These are phyloP conservation scores for Suncus etruscus DNA, from an alignment of 2,113 vertebrate species.

Conservation along the genomic window DNA sequence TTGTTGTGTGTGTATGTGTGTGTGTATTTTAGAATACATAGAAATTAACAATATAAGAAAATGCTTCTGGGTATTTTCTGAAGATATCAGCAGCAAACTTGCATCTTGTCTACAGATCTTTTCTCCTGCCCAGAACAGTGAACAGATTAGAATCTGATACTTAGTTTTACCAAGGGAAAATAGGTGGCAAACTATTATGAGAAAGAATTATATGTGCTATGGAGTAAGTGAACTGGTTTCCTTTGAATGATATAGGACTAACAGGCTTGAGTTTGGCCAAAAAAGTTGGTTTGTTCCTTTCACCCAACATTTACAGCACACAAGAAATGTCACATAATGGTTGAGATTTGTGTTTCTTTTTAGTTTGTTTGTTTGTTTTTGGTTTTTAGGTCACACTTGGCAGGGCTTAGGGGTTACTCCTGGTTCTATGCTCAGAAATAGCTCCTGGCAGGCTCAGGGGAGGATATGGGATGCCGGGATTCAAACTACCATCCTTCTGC, in stretches of 20 bases:
- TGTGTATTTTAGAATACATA: background rate
- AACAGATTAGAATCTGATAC: background rate
- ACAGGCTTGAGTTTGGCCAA: background rate
- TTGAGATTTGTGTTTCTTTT: no score
- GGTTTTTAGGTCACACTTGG: no score
- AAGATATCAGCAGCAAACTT: background rate
- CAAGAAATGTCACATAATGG: background rate
- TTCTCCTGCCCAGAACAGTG: background rate
- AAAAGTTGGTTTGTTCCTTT: background rate
- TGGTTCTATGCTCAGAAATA: no score
- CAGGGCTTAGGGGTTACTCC: no score
- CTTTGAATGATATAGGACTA: background rate
- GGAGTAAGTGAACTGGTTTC: background rate
- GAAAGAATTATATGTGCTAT: background rate
- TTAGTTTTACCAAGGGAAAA: background rate
- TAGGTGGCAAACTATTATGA: background rate
- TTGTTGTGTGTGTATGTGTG: background rate
- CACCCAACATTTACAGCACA: background rate
- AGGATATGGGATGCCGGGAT: no score
- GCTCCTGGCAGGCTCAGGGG: no score
- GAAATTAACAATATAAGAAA: background rate
- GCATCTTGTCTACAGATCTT: background rate
- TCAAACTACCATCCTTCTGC: no score
- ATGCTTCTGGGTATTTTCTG: background rate
- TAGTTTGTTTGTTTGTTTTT: no score